Base-by-base conservation (phyloP, 1,140 invertebrate genomes). In the Platyscapa corneri region DNA sequence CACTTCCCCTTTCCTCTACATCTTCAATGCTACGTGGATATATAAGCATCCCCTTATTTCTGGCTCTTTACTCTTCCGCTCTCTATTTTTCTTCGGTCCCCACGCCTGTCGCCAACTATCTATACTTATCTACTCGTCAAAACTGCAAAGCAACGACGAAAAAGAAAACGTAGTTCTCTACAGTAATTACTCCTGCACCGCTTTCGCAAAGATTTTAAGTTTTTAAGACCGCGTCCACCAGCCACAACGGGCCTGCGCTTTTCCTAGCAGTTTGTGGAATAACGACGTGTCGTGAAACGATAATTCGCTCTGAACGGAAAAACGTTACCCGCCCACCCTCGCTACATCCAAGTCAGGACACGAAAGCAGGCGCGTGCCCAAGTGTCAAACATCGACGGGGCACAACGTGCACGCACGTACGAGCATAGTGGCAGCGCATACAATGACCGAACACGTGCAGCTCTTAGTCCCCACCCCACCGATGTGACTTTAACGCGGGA, bases 361-460 rank as follows among this genome's bases (percentile, higher is more conserved):
- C 2, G 34, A 0, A 39, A 0, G 37, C 10, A 18, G 20, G 89
- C 90, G 90, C 92, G 92, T 93, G 92, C 90, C 90, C 89, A 92
- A 93, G 92, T 93, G 90, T 90, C 91, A 90, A 88, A 90, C 86
- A 87, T 70, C 77, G 49, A 65, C 34, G 53, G 81, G 81, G 70
- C 39, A 49, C 27, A 87, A 89, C 88, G 92, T 89, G 89, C 90
- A 90, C 89, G 90, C 91, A 91, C 89, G 89, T 82, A 67, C 60
- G 78, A 65, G 34, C 76, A 67, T 64, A 49, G 20, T 37, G 56
- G 1, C 23, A 60, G 12, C n/a, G 8, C 78, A 20, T 1, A 84
- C 87, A 90, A 88, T 92, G 90, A 88, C 75, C 86, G 84, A 1
- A 88, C 87, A 88, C 89, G 88, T 86, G 89, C 87, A 87, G 88